These are phyloP conservation scores for Ridgeia piscesae DNA, from an alignment of 1,140 invertebrate species.

Conservation along the genomic window DNA sequence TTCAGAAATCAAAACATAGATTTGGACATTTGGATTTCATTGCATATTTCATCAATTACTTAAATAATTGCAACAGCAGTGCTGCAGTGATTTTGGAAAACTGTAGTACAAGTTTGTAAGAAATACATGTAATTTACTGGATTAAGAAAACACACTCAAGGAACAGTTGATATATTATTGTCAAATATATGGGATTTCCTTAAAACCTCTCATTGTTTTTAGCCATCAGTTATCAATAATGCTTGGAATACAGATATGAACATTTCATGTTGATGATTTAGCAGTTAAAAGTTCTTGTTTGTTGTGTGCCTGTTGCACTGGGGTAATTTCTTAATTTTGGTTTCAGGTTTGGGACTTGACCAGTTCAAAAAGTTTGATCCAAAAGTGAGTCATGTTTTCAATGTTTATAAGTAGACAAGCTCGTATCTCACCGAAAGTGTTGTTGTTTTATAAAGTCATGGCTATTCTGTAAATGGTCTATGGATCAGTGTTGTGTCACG, in stretches of 20 bases:
- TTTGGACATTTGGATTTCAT: background rate
- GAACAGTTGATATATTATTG: background rate
- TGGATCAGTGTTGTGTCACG: background rate
- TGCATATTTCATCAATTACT: background rate
- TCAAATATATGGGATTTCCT: too few relatives aligned
- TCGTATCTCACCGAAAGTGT: background rate
- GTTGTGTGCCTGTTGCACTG: background rate
- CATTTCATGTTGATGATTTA: too few relatives aligned
- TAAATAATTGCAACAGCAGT: background rate
- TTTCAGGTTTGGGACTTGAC: slow-evolving; percentile 86
- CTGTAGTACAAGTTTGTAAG: too few relatives aligned
- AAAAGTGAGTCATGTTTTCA: slow-evolving; percentile 70
- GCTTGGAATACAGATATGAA: too few relatives aligned
- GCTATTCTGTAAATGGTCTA: background rate
- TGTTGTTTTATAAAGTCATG: background rate
- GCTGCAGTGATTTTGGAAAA: background rate
- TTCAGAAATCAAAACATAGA: background rate
- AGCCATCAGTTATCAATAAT: too few relatives aligned
- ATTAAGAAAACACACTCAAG: background rate
- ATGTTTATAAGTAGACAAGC: slow-evolving; percentile 19
- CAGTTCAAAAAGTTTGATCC: slow-evolving; percentile 93
- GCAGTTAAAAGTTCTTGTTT: too few relatives aligned
- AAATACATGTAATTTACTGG: background rate
- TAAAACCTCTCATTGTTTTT: too few relatives aligned
- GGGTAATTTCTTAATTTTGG: slow-evolving; percentile 10